A percentile compares a stretch with the other conserved stretches of the same genome.
These are phyloP conservation scores for Protobothrops flavoviridis DNA, from an alignment of 2,113 vertebrate species.

Conservation along the genomic window DNA sequence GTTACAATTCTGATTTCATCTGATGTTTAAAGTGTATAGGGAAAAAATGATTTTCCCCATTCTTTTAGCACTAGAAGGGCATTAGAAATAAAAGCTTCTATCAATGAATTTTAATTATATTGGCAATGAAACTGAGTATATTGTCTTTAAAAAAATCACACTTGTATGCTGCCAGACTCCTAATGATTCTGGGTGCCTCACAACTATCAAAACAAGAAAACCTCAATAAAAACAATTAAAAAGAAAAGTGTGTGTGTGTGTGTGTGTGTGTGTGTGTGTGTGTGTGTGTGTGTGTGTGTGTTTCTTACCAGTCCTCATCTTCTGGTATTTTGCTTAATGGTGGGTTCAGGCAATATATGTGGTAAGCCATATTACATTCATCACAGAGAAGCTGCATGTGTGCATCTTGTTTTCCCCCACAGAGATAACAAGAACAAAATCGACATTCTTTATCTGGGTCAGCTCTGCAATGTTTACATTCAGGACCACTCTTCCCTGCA, in stretches of 20 bases:
- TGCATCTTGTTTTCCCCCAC: constrained; percentile 95
- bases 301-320: constrained; percentile 95
- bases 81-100: neutral
- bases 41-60: neutral
- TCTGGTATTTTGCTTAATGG: constrained; percentile 93
- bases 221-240: neutral
- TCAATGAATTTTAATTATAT: neutral
- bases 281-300: neutral
- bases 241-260: neutral
- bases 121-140: neutral
- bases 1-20: neutral
- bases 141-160: too few relatives aligned
- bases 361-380: constrained; percentile 98
- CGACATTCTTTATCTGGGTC: constrained; percentile 91
- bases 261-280: neutral
- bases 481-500: constrained; percentile 94
- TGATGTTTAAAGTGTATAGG: neutral
- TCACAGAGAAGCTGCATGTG: constrained; percentile 97
- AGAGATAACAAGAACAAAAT: constrained; percentile 94
- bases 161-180: neutral
- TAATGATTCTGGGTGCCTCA: neutral
- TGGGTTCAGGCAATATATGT: constrained; percentile 96
- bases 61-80: neutral
- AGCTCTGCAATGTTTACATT: constrained; percentile 96
- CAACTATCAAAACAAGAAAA: neutral